phyloP scores from a whole-genome alignment of 1,140 invertebrate genomes.

The Drosophila fuyamai region DNA sequence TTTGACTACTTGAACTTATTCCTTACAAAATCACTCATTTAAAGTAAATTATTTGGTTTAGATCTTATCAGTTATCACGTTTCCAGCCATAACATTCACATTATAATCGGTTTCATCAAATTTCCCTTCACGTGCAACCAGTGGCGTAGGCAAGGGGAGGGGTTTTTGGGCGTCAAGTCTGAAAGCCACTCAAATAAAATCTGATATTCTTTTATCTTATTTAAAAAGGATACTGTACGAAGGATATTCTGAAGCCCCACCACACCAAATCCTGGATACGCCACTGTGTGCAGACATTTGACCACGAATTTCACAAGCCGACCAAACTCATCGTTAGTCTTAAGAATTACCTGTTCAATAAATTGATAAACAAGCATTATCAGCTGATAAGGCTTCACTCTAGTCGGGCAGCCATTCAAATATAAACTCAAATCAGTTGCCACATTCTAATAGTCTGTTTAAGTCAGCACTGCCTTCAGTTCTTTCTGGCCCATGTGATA shows the following conservation, averaged over 20 bases:
- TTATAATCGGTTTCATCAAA: slow-evolving; percentile 1
- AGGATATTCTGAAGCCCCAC: too few species aligned
- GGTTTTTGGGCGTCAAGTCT: too few species aligned
- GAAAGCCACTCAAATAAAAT: too few species aligned
- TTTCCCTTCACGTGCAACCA: slow-evolving; percentile 8
- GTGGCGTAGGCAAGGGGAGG: too few species aligned
- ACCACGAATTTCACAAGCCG: slow-evolving; percentile 26
- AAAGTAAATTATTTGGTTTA: background rate
- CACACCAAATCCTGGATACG: too few species aligned
- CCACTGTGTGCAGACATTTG: too few species aligned
- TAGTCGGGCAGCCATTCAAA: slow-evolving; percentile 16
- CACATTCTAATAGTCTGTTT: slow-evolving; percentile 32
- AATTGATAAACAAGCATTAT: slow-evolving; percentile 40
- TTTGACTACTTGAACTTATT: background rate
- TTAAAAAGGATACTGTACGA: too few species aligned
- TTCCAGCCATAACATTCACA: slow-evolving; percentile 2
- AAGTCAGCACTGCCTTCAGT: slow-evolving; percentile 2
- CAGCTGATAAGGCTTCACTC: slow-evolving; percentile 22
- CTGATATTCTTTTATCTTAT: too few species aligned
- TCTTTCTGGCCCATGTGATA: slow-evolving; percentile 11
- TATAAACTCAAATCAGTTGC: slow-evolving; percentile 35
- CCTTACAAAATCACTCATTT: background rate
- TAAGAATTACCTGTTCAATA: slow-evolving; percentile 36
- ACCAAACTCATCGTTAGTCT: slow-evolving; percentile 39
- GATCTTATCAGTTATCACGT: background rate